phyloP scores from a whole-genome alignment of 2,888 invertebrate species.

The Spisula subtruncata region DNA sequence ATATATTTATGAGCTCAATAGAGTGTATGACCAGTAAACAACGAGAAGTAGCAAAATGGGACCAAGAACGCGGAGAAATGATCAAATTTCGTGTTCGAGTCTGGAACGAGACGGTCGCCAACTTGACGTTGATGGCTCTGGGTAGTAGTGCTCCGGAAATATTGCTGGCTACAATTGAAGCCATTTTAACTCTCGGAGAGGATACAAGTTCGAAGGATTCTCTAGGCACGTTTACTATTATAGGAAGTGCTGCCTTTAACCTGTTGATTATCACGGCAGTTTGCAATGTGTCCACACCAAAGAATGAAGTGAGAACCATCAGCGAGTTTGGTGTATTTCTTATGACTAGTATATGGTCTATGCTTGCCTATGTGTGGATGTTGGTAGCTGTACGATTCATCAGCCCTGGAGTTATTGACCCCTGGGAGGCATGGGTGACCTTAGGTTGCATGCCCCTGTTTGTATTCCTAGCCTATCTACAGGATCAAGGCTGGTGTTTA shows the following conservation, averaged over 20 bases:
- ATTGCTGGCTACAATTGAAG: slow-evolving; percentile 84
- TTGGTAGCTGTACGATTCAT: slow-evolving; percentile 82
- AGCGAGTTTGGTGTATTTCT: slow-evolving; percentile 85
- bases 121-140: slow-evolving; percentile 86
- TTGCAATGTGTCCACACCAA: slow-evolving; percentile 82
- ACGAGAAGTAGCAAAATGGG: slow-evolving; percentile 81
- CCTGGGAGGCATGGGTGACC: slow-evolving; percentile 86
- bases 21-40: slow-evolving; percentile 86
- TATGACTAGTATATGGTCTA: slow-evolving; percentile 84
- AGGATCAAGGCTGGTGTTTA: slow-evolving; percentile 84
- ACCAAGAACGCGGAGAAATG: slow-evolving; percentile 82
- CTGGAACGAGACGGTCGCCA: slow-evolving; percentile 87
- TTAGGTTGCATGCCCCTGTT: slow-evolving; percentile 85
- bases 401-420: slow-evolving; percentile 81
- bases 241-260: slow-evolving; percentile 87
- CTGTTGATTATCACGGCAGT: slow-evolving; percentile 85
- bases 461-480: slow-evolving; percentile 84
- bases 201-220: slow-evolving; percentile 73
- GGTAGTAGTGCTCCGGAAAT: slow-evolving; percentile 87
- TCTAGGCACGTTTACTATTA: slow-evolving; percentile 86
- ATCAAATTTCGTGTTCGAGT: slow-evolving; percentile 83
- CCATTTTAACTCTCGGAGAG: slow-evolving; percentile 69
- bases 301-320: slow-evolving; percentile 79
- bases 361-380: slow-evolving; percentile 87
- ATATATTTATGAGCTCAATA: slow-evolving; percentile 86